phyloP scores from a whole-genome alignment of 2,113 vertebrate genomes.

The Lamprologus sp. region DNA sequence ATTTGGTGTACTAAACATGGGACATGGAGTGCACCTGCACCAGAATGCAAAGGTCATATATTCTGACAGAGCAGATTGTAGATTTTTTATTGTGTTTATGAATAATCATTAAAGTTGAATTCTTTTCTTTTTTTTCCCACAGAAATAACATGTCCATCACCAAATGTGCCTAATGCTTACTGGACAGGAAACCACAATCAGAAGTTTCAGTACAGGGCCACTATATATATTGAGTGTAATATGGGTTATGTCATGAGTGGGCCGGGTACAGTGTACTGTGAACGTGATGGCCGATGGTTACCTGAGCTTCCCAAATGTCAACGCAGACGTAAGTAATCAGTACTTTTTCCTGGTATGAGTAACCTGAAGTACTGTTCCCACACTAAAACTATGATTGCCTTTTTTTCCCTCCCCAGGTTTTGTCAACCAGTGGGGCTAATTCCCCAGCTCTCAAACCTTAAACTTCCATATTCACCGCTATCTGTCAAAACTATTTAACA shows the following conservation, averaged over 20 bases:
- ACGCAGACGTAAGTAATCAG: background rate
- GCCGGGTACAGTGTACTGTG: background rate
- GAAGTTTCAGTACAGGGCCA: background rate
- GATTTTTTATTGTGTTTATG: background rate
- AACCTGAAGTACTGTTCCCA: background rate
- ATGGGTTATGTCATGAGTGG: background rate
- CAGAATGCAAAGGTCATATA: slow-evolving; percentile 57
- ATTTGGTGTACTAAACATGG: slow-evolving; percentile 60
- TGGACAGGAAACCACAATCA: background rate
- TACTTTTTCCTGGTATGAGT: background rate
- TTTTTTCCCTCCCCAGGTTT: background rate
- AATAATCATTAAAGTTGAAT: background rate
- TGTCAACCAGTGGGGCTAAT: background rate
- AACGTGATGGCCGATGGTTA: slow-evolving; percentile 5
- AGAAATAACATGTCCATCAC: slow-evolving; percentile 45
- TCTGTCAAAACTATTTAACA: background rate
- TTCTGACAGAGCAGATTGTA: background rate
- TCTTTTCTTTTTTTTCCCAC: background rate
- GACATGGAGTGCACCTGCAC: slow-evolving; percentile 56
- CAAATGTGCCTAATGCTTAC: slow-evolving; percentile 4
- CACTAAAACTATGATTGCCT: background rate
- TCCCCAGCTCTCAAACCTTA: background rate
- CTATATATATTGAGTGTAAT: background rate
- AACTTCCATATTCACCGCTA: background rate
- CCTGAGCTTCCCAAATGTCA: slow-evolving; percentile 36